These are phyloP conservation scores for Orientallactaga bullata DNA, from an alignment of 2,113 vertebrate species.

Conservation along the genomic window DNA sequence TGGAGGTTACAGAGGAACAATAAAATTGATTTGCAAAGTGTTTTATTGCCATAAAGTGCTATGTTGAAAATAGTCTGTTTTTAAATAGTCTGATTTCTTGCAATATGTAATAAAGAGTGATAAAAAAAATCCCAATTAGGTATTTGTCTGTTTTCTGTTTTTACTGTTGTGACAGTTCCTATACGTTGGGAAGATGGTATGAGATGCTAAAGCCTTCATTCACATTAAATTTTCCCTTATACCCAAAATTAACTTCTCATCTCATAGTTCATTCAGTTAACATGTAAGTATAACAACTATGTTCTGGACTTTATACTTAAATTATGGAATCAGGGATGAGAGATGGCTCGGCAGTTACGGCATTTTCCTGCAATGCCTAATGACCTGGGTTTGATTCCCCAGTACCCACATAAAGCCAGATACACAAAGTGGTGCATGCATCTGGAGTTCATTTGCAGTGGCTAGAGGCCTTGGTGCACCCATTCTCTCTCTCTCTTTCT, in stretches of 20 bases:
- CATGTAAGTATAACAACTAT: not conserved
- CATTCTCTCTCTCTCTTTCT: too few species aligned
- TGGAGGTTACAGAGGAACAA: conserved; percentile 60
- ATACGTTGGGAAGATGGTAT: conserved; percentile 37
- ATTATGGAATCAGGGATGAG: not conserved
- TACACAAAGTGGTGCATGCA: too few species aligned
- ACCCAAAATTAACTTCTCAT: conserved; percentile 10
- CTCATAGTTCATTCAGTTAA: conserved; percentile 25
- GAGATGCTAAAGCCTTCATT: conserved; percentile 52
- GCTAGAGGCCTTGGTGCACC: too few species aligned
- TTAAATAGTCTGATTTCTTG: conserved; percentile 68
- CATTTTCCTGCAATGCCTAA: too few species aligned
- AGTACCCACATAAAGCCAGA: too few species aligned
- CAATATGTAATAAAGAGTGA: conserved; percentile 14
- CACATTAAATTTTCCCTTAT: conserved; percentile 10
- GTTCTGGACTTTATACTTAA: not conserved
- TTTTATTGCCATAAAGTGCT: conserved; percentile 74
- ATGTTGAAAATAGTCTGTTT: conserved; percentile 63
- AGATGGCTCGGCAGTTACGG: too few species aligned
- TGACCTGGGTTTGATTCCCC: too few species aligned
- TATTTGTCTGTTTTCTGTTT: conserved; percentile 12
- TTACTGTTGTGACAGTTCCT: conserved; percentile 49
- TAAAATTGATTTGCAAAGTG: conserved; percentile 77
- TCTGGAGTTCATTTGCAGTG: too few species aligned
- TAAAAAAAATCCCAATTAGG: not conserved